Conservation (phyloP, 2,888 invertebrate species). For the Diaphora mendica region DNA sequence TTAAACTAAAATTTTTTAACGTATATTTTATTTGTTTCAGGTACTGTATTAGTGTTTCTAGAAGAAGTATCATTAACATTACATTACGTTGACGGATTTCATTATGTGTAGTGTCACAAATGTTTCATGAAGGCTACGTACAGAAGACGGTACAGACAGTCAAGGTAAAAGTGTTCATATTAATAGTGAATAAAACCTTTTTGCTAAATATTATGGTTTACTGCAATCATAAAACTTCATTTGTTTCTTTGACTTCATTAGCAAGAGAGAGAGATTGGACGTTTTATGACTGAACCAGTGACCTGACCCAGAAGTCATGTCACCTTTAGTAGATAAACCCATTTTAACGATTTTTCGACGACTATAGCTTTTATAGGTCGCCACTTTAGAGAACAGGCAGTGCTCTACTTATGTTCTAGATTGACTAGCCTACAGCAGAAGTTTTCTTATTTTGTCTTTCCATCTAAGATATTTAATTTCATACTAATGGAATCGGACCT, state of each 20-base stretch:
- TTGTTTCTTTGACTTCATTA: too few relatives aligned
- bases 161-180: background rate
- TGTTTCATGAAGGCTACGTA: background rate
- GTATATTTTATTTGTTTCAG: conserved; percentile 35
- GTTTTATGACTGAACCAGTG: background rate
- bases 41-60: conserved; percentile 25
- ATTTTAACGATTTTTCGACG: background rate
- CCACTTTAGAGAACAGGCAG: too few relatives aligned
- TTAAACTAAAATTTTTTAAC: background rate
- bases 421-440: too few relatives aligned
- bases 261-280: background rate
- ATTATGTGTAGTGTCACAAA: background rate
- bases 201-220: too few relatives aligned
- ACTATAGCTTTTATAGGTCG: background rate
- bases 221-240: background rate
- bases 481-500: too few relatives aligned
- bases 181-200: too few relatives aligned
- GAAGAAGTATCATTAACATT: background rate
- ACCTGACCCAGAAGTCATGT: background rate
- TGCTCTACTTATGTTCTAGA: too few relatives aligned
- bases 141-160: too few relatives aligned
- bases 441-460: too few relatives aligned
- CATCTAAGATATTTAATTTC: too few relatives aligned
- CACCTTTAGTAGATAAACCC: background rate
- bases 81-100: background rate